These are phyloP conservation scores for Sitophilus oryzae DNA, from an alignment of 1,140 invertebrate genomes.

Conservation along the genomic window DNA sequence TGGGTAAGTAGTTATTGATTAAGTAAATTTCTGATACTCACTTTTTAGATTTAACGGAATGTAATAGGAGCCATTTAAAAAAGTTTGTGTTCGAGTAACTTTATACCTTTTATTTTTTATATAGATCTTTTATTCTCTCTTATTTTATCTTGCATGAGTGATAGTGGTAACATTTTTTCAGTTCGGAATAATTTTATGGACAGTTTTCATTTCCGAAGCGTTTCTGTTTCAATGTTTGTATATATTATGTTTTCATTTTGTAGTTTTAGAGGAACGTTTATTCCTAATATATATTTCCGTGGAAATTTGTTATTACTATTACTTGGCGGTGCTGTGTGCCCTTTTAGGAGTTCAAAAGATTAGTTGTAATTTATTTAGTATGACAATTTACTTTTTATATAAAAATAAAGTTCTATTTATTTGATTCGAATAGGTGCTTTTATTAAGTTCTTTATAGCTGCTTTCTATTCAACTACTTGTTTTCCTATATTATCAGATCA, in stretches of 20 bases:
- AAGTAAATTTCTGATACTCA: neutral
- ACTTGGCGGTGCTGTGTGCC: too few species aligned
- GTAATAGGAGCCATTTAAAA: neutral
- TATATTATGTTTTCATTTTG: neutral
- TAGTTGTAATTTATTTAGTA: too few species aligned
- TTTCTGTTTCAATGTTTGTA: neutral
- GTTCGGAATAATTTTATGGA: too few species aligned
- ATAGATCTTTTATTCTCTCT: neutral
- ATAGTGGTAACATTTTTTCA: too few species aligned
- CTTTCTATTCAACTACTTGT: too few species aligned
- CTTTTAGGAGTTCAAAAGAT: too few species aligned
- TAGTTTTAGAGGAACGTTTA: neutral
- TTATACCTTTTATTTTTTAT: neutral
- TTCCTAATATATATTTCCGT: neutral
- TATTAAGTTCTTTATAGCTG: neutral
- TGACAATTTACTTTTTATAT: neutral
- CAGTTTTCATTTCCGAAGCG: too few species aligned
- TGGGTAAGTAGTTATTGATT: constrained; percentile 2
- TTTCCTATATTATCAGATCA: neutral
- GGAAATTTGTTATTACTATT: too few species aligned
- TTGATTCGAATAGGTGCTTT: neutral
- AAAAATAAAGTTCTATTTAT: neutral
- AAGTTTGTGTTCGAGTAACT: neutral
- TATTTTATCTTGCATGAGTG: neutral
- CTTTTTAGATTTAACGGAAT: neutral